Evolutionary conservation across 2,888 invertebrate species (phyloP).

Genomic region (Catonia carolina): DNA sequence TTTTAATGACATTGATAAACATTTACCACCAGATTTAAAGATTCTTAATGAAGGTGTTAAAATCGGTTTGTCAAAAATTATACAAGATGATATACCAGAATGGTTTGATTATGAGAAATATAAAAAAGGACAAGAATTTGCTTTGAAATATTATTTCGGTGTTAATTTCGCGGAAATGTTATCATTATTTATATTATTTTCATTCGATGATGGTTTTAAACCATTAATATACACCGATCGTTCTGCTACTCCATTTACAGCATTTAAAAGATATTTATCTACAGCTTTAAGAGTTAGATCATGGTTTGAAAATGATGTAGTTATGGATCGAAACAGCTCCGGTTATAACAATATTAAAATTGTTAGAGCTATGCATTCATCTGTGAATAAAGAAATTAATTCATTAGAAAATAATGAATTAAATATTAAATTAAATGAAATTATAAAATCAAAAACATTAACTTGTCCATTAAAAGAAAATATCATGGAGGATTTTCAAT

Average conservation of each 20-base stretch:
- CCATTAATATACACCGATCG: constrained; percentile 46
- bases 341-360: constrained; percentile 44
- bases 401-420: constrained; percentile 31
- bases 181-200: constrained; percentile 43
- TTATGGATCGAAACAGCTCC: constrained; percentile 40
- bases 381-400: constrained; percentile 38
- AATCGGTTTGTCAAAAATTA: too few species aligned
- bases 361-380: constrained; percentile 44
- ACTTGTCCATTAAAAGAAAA: constrained; percentile 18
- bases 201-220: constrained; percentile 41
- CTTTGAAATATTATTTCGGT: constrained; percentile 40
- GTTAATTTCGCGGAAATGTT: constrained; percentile 41
- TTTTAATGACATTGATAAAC: too few species aligned
- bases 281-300: constrained; percentile 44
- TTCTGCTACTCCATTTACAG: constrained; percentile 45
- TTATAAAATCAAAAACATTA: constrained; percentile 15
- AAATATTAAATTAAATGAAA: constrained; percentile 26
- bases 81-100: constrained; percentile 38
- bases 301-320: constrained; percentile 49
- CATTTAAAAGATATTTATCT: constrained; percentile 45
- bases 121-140: constrained; percentile 45
- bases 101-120: constrained; percentile 46
- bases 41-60: too few species aligned
- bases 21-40: too few species aligned
- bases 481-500: constrained; percentile 21